These are phyloP conservation scores for Chauna torquata DNA, from an alignment of 2,113 vertebrate genomes.

Conservation along the genomic window DNA sequence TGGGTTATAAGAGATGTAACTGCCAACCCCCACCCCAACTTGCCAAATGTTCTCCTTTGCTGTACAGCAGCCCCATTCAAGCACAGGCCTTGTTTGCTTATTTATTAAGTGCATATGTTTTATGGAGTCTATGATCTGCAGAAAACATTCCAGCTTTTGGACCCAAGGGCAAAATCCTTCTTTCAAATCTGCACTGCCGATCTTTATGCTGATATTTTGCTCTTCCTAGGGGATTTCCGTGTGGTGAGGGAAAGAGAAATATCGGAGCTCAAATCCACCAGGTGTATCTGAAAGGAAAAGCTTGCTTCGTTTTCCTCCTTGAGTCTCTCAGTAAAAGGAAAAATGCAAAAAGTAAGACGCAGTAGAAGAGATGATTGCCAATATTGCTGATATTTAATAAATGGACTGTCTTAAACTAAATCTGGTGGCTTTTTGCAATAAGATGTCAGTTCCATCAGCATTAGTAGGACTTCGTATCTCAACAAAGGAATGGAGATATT, in stretches of 20 bases:
- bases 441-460: neutral
- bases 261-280: slow-evolving; percentile 1
- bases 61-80: neutral
- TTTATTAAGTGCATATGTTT: slow-evolving; percentile 67
- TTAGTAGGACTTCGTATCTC: neutral
- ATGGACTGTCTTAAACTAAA: neutral
- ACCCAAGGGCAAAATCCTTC: slow-evolving; percentile 59
- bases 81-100: slow-evolving; percentile 48
- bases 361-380: neutral
- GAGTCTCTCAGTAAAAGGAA: neutral
- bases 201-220: slow-evolving; percentile 37
- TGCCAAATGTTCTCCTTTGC: neutral
- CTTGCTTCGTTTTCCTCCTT: neutral
- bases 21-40: neutral
- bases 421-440: neutral
- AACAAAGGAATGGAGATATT: neutral
- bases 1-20: neutral
- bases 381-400: neutral
- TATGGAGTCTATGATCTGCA: slow-evolving; percentile 31
- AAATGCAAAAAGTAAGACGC: neutral
- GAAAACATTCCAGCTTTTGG: slow-evolving; percentile 46
- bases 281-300: slow-evolving; percentile 31
- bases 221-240: slow-evolving; percentile 31
- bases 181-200: neutral
- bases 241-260: neutral